A percentile compares a stretch with the other conserved stretches of the same genome.
phyloP scores from a whole-genome alignment of 2,113 vertebrate genomes.

The Platichthys stellatus region DNA sequence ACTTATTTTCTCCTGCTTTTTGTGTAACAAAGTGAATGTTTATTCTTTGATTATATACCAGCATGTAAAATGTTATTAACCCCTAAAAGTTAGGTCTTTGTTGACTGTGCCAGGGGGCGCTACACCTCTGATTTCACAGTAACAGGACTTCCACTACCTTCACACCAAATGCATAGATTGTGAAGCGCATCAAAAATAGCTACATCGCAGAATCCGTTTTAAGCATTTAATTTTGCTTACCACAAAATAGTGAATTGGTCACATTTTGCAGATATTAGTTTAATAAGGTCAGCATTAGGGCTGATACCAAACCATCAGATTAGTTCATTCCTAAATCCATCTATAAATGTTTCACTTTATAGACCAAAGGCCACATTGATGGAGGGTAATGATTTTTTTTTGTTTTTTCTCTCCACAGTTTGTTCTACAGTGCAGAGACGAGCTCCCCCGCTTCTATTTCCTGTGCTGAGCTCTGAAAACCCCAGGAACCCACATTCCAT shows the following conservation, averaged over 20 bases:
- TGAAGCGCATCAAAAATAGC: neutral
- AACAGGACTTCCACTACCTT: too few species aligned
- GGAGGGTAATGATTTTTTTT: neutral
- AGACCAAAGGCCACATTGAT: neutral
- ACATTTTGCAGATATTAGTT: neutral
- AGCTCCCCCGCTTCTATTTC: constrained; percentile 80
- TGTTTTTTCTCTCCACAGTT: constrained; percentile 74
- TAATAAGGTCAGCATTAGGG: neutral
- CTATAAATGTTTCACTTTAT: neutral
- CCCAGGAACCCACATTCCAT: constrained; percentile 65
- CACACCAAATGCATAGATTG: too few species aligned
- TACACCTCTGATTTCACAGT: too few species aligned
- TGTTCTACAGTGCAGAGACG: constrained; percentile 80
- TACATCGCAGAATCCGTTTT: neutral
- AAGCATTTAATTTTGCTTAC: neutral
- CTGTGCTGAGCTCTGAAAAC: constrained; percentile 87
- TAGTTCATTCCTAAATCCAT: neutral
- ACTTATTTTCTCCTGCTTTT: too few species aligned
- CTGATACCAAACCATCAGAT: neutral
- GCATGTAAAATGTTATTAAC: too few species aligned
- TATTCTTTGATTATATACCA: too few species aligned
- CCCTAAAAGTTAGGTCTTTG: too few species aligned
- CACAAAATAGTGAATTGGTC: neutral
- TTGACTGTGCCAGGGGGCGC: too few species aligned
- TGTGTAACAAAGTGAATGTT: too few species aligned